Evolutionary conservation across 2,888 invertebrate genomes (phyloP), one percentile per base, ranked within the genome.

Genomic region (Eristalinus sepulchralis): DNA sequence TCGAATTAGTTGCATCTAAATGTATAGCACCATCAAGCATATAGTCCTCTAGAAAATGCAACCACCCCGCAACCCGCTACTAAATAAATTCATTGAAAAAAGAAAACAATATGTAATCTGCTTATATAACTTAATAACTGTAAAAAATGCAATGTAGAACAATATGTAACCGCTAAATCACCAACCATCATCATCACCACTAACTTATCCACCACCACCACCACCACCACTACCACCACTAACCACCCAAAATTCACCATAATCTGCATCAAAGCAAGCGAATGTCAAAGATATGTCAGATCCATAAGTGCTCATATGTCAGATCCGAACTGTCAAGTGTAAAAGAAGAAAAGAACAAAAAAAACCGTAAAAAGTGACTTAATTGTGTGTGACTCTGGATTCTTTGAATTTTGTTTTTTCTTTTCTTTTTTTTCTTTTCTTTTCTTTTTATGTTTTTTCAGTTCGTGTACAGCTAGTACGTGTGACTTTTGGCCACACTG

Each of bases 401-500:
- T 81, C 31, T 62, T 57, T 63, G 72, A 63, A 63, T 64, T 57
- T 34, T 64, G 68, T 72, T 34, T 82, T 79, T 71, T 82, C 78
- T 83, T 66, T 63, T 55, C 76, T 82, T 71, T 73, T 67, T 70
- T 71, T 85, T 83, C 73, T 75, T 67, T 81, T 84, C 82, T 53
- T 33, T 55, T 60, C 71, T 73, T 31, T 53, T 75, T 83, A 83
- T 88, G 85, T 88, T 89, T 93, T 39, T 94, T 67, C 85, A 85
- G 81, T 79, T 83, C 76, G 55, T 84, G 94, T 90, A 94, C 93
- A 89, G 93, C 93, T 67, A 94, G 93, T 83, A 93, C 94, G 11
- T 95, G 95, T 89, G 94, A 95, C 89, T 95, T 94, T 91, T 95
- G 95, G 95, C 95, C 95, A 17, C 90, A 92, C 47, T 92, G 92